Evolutionary conservation across 2,888 invertebrate genomes (phyloP).

Genomic region (Malachius bipustulatus): DNA sequence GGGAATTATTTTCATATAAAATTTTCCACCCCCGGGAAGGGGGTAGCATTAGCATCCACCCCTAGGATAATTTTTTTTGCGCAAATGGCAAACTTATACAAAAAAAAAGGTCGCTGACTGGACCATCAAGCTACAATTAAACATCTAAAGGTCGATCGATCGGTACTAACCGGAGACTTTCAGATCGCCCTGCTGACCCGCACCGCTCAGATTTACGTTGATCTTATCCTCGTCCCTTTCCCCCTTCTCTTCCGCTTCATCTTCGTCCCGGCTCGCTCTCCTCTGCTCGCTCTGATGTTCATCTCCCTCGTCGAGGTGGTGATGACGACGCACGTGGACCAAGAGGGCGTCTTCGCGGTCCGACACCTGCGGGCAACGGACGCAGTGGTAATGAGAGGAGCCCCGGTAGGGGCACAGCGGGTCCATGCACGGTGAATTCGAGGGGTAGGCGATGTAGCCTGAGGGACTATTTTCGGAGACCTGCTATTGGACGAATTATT

Average conservation of each 20-base stretch:
- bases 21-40: too few relatives aligned
- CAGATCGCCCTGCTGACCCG: conserved; percentile 30
- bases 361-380: conserved; percentile 71
- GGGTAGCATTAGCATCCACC: too few relatives aligned
- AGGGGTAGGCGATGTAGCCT: too few relatives aligned
- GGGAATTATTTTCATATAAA: too few relatives aligned
- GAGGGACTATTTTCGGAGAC: too few relatives aligned
- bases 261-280: conserved; percentile 21
- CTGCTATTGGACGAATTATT: too few relatives aligned
- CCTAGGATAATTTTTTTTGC: too few relatives aligned
- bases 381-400: conserved; percentile 76
- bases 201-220: conserved; percentile 24
- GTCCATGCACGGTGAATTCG: too few relatives aligned
- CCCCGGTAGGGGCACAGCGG: conserved; percentile 57
- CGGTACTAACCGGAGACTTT: conserved; percentile 35
- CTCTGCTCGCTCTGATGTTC: conserved; percentile 24
- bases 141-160: too few relatives aligned
- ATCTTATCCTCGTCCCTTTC: conserved; percentile 14
- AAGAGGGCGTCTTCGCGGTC: conserved; percentile 67
- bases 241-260: conserved; percentile 25
- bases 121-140: too few relatives aligned
- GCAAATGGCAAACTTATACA: too few relatives aligned
- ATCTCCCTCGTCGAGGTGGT: conserved; percentile 47
- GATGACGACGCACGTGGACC: conserved; percentile 77
- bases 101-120: too few relatives aligned